Percentiles rank a stretch among this genome's conserved stretches.
phyloP scores from a whole-genome alignment of 2,888 invertebrate species.

The Melanargia galathea region DNA sequence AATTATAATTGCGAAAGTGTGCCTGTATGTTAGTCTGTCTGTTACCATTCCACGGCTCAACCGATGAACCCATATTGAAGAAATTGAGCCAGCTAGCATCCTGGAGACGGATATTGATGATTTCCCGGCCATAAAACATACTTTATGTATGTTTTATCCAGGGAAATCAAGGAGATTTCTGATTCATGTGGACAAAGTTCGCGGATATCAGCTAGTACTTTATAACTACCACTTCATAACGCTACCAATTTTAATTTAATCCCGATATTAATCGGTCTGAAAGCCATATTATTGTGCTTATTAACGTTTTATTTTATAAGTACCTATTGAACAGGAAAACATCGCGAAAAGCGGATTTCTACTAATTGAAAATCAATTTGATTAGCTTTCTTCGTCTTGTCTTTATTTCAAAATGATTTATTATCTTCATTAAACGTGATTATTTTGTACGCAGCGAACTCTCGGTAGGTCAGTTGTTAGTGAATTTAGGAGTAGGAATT shows the following conservation, averaged over 20 bases:
- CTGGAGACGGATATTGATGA: too few relatives aligned
- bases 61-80: too few relatives aligned
- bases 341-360: constrained; percentile 56
- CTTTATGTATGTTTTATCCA: too few relatives aligned
- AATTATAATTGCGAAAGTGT: too few relatives aligned
- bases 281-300: too few relatives aligned
- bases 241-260: constrained; percentile 17
- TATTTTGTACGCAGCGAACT: constrained; percentile 19
- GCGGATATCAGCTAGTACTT: not conserved
- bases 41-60: too few relatives aligned
- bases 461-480: constrained; percentile 6
- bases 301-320: constrained; percentile 19
- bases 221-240: not conserved
- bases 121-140: too few relatives aligned
- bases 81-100: too few relatives aligned
- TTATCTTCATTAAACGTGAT: constrained; percentile 16
- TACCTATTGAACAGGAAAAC: constrained; percentile 51
- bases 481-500: constrained; percentile 3
- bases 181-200: too few relatives aligned
- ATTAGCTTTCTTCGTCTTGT: constrained; percentile 44
- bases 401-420: constrained; percentile 20
- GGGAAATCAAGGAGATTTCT: too few relatives aligned
- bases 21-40: too few relatives aligned
- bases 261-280: constrained; percentile 8
- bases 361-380: constrained; percentile 56